A percentile compares a stretch with the other conserved stretches of the same genome.
These are phyloP conservation scores for Drosophila nebulosa DNA, from an alignment of 1,140 invertebrate genomes.

Conservation along the genomic window DNA sequence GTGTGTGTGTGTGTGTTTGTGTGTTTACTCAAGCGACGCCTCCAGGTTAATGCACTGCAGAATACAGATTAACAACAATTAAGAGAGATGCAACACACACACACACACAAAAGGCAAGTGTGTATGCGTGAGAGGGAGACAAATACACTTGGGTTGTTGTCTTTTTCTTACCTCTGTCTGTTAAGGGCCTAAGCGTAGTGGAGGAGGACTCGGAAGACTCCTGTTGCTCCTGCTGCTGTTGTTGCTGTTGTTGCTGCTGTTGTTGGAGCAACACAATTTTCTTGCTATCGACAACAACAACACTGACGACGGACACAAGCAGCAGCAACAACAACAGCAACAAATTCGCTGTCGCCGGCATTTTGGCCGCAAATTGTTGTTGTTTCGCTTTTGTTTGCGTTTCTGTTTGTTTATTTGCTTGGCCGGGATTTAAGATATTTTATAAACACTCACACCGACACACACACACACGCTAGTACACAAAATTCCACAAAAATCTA, in stretches of 20 bases:
- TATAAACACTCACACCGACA: conserved; percentile 3
- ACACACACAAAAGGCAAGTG: not conserved
- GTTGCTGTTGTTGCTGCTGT: conserved; percentile 26
- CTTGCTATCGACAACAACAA: conserved; percentile 36
- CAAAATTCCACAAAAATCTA: not conserved
- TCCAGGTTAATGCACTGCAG: conserved; percentile 56
- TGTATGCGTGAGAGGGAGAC: not conserved
- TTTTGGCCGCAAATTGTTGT: conserved; percentile 55
- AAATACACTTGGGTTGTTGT: conserved; percentile 26
- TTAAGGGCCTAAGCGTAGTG: conserved; percentile 41
- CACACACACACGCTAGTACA: not conserved
- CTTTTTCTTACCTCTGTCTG: conserved; percentile 60
- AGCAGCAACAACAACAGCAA: conserved; percentile 63
- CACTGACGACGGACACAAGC: conserved; percentile 17
- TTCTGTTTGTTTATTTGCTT: conserved; percentile 30
- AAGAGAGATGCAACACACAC: conserved; percentile 13
- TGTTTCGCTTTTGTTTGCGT: conserved; percentile 19
- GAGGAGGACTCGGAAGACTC: conserved; percentile 23
- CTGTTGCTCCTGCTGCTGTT: conserved; percentile 59
- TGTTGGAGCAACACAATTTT: conserved; percentile 10
- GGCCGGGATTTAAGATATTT: not conserved
- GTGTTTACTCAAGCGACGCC: conserved; percentile 18
- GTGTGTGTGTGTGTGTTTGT: conserved; percentile 4
- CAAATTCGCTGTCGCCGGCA: conserved; percentile 68
- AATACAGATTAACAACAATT: conserved; percentile 45